Conservation (phyloP, 1,140 invertebrate genomes). For the Drosophila teissieri region DNA sequence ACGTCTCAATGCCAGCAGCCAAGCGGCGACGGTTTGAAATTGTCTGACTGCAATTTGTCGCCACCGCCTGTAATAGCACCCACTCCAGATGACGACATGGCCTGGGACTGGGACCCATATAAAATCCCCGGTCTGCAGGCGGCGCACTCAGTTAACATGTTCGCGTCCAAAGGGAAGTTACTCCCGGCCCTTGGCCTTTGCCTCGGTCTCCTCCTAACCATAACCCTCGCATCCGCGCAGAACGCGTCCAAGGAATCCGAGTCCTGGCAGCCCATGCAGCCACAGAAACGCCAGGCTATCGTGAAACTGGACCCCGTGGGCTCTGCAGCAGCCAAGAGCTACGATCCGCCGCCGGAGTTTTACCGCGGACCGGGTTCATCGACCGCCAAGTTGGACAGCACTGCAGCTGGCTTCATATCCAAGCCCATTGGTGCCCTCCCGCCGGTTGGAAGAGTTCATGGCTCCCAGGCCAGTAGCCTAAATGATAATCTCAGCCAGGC, state of each 20-base stretch:
- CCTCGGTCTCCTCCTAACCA: constrained; percentile 5
- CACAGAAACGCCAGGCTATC: constrained; percentile 44
- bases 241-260: constrained; percentile 9
- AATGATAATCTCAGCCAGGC: constrained; percentile 67
- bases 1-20: constrained; percentile 48
- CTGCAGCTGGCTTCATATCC: constrained; percentile 48
- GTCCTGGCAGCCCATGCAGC: constrained; percentile 44
- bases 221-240: constrained; percentile 2
- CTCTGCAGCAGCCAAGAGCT: constrained; percentile 68
- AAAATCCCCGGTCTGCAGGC: constrained; percentile 14
- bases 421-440: constrained; percentile 36
- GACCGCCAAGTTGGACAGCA: constrained; percentile 26
- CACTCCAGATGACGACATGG: constrained; percentile 46
- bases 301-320: constrained; percentile 45
- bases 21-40: constrained; percentile 33
- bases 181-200: constrained; percentile 25
- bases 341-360: constrained; percentile 80
- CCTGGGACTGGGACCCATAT: constrained; percentile 12
- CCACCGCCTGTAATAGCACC: constrained; percentile 33
- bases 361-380: constrained; percentile 74
- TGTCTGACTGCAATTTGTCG: constrained; percentile 51
- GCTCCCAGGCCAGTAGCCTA: constrained; percentile 27
- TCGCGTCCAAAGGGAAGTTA: constrained; percentile 35
- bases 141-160: constrained; percentile 45
- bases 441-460: neutral